Evolutionary conservation across 2,113 vertebrate genomes (phyloP), one percentile per base, ranked within the genome.

Genomic region (Ochotona curzoniae): DNA sequence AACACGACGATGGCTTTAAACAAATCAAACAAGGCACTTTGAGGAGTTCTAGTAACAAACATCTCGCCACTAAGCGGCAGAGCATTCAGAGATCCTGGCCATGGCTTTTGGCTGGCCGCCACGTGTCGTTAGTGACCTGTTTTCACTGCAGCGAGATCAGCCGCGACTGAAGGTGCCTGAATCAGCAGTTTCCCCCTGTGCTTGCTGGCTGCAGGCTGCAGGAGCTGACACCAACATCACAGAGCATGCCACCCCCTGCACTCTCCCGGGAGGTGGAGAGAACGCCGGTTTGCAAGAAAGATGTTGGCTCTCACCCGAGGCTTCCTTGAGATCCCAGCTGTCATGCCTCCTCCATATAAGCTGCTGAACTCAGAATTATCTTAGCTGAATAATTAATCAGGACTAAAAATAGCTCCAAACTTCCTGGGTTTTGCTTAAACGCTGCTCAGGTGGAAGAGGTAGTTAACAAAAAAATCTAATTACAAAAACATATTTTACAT

Each of bases 91-190:
- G 97, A 96, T 96, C 96, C 97, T 95, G 94, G 96, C 94, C 51
- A 1, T 83, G 95, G 61, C 90, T 96, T 57, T 87, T 98, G 98
- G 98, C 97, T 96, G 92, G 21, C 1, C 0, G 96, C 98, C 98
- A 96, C 28, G 5, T 95, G 95, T 97, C 96, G 95, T 98, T 97
- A 97, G 97, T 98, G 98, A 98, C 98, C 98, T 98, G 97, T 98
- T 98, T 98, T 98, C 97, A 76, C 84, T 83, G 94, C 88, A 85
- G 8, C 93, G 95, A 98, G 95, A 97, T 94, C 97, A 97, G 97
- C 97, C 96, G n/a, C 87, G 86, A 95, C 94, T 94, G 93, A 87
- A 95, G 95, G 95, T 93, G 93, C 90, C 96, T 98, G 98, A 98
- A 96, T 98, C 97, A 98, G 98, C 98, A 97, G 79, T 97, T 96